A percentile compares a stretch with the other conserved stretches of the same genome.
Evolutionary conservation across 2,888 invertebrate genomes (phyloP).

Genomic region (Cantharis flavilabris): DNA sequence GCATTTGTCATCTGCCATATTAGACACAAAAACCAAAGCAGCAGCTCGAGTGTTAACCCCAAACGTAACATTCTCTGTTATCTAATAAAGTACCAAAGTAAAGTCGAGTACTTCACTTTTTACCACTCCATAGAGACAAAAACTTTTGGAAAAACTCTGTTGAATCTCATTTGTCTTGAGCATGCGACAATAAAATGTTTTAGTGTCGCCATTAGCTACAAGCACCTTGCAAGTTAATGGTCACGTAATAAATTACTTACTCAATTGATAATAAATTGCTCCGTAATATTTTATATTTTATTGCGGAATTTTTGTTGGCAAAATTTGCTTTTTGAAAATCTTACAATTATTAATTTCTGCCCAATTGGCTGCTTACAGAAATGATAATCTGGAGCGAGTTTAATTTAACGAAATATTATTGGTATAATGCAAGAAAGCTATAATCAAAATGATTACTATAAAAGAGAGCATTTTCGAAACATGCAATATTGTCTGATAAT

Average conservation of each 20-base stretch:
- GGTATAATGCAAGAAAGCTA: background rate
- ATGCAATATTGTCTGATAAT: background rate
- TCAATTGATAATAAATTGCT: conserved; percentile 11
- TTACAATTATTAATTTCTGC: background rate
- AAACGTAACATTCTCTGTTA: conserved; percentile 36
- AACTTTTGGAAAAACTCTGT: conserved; percentile 40
- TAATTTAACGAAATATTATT: background rate
- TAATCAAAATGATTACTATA: background rate
- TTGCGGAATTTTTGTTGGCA: background rate
- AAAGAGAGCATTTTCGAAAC: background rate
- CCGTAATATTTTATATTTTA: background rate
- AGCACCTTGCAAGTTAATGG: conserved; percentile 35
- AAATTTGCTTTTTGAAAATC: background rate
- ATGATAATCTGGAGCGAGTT: background rate
- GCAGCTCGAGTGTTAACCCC: conserved; percentile 25
- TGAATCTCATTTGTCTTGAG: conserved; percentile 43
- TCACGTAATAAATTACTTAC: conserved; percentile 39
- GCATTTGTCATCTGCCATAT: conserved; percentile 26
- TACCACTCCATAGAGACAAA: conserved; percentile 42
- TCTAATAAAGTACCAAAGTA: conserved; percentile 38
- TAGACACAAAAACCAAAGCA: conserved; percentile 26
- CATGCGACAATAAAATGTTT: conserved; percentile 45
- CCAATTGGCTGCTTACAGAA: background rate
- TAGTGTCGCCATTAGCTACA: conserved; percentile 41
- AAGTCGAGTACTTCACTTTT: conserved; percentile 41